Conservation (phyloP, 2,797 vertebrate genomes). For the Mormyrops attenuatus region DNA sequence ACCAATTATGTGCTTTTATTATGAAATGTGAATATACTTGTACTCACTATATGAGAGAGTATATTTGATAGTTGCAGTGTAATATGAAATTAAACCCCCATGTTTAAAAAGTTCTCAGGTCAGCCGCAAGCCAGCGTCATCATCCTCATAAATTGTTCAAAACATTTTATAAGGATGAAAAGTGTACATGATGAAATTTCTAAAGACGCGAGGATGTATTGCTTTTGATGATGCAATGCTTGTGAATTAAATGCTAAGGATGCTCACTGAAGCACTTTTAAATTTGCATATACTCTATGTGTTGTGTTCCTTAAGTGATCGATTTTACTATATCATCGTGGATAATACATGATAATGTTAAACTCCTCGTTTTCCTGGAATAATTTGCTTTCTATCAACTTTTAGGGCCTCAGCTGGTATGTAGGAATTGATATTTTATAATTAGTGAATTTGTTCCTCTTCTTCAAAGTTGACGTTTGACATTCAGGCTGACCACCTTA, state of each 20-base stretch:
- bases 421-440: conserved; percentile 40
- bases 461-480: conserved; percentile 25
- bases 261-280: background rate
- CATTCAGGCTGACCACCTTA: conserved; percentile 19
- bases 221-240: background rate
- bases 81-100: background rate
- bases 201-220: background rate
- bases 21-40: background rate
- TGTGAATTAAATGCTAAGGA: background rate
- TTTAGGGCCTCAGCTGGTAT: conserved; percentile 37
- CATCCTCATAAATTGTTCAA: background rate
- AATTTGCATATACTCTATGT: background rate
- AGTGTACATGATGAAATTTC: background rate
- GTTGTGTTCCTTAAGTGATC: background rate
- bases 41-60: background rate
- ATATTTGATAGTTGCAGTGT: background rate
- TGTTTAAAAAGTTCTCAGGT: background rate
- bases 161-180: background rate
- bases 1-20: background rate
- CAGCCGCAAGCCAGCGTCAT: background rate
- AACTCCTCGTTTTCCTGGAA: conserved; percentile 44
- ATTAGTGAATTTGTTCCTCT: conserved; percentile 32
- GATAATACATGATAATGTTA: conserved; percentile 9
- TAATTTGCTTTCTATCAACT: conserved; percentile 39
- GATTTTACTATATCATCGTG: background rate